Evolutionary conservation across 2,888 invertebrate species (phyloP).

Genomic region (Eilema caniola): DNA sequence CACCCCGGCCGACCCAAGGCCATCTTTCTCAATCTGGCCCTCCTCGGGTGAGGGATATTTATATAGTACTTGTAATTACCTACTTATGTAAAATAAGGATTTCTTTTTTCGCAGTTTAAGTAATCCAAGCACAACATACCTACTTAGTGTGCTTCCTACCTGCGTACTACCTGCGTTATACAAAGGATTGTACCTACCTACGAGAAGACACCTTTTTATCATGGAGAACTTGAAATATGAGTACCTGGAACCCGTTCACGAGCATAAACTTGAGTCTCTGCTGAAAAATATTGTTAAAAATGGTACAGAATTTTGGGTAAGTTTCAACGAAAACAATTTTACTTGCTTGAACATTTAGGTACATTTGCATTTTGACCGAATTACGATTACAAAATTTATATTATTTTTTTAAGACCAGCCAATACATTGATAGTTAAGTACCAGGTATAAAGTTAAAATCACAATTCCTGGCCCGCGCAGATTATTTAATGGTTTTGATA

Average conservation of each 20-base stretch:
- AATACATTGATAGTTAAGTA: no score
- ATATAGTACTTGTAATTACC: no score
- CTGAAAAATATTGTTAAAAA: conserved; percentile 1
- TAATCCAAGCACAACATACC: neutral
- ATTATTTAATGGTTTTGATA: no score
- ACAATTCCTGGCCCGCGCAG: no score
- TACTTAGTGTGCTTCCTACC: no score
- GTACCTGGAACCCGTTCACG: neutral
- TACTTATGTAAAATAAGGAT: neutral
- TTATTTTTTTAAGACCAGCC: no score
- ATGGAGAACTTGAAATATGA: conserved; percentile 8
- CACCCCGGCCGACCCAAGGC: no score
- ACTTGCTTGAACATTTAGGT: neutral
- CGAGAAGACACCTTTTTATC: neutral
- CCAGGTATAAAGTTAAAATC: no score
- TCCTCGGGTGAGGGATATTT: no score
- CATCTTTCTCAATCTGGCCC: no score
- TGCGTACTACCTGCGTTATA: neutral
- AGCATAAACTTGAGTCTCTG: neutral
- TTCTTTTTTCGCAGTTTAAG: neutral
- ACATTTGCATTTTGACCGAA: no score
- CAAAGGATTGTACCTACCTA: neutral
- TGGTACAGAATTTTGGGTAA: conserved; percentile 9
- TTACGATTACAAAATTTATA: no score
- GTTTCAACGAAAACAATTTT: neutral